phyloP scores from a whole-genome alignment of 2,797 vertebrate genomes.

The Cossypha caffra region DNA sequence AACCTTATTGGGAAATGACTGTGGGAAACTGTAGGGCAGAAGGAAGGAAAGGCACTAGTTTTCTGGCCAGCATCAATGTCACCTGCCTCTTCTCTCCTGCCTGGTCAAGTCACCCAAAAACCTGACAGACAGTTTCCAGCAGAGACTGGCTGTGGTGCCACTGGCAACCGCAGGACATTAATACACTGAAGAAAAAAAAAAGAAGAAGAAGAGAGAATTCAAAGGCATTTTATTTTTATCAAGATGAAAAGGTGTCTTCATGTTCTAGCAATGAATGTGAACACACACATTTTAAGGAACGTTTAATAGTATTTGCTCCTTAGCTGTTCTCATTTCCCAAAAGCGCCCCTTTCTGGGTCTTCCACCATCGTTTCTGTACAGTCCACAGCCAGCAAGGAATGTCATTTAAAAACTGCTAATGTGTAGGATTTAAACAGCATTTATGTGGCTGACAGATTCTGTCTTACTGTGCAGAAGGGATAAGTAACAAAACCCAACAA shows the following conservation, averaged over 20 bases:
- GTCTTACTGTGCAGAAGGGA: neutral
- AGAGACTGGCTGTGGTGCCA: neutral
- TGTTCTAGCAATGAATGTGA: neutral
- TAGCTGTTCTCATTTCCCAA: neutral
- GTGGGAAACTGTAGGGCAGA: neutral
- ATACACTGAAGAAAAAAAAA: rapidly evolving
- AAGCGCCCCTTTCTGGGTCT: neutral
- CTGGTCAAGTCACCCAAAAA: neutral
- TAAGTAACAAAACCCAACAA: neutral
- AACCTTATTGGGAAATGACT: neutral
- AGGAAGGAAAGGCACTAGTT: neutral
- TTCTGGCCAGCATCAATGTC: neutral
- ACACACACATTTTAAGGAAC: neutral
- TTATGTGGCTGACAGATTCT: neutral
- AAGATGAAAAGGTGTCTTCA: neutral
- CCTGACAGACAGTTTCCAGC: neutral
- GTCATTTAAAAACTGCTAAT: neutral
- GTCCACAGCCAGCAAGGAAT: neutral
- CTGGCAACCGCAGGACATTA: neutral
- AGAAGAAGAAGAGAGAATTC: neutral
- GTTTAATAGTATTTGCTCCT: neutral
- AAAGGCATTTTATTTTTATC: neutral
- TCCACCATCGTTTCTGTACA: neutral
- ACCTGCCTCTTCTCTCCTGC: neutral
- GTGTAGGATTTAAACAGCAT: neutral